Percentiles rank a stretch among this genome's conserved stretches.
Evolutionary conservation across 1,140 invertebrate genomes (phyloP).

Genomic region (Meteorus sp.): DNA sequence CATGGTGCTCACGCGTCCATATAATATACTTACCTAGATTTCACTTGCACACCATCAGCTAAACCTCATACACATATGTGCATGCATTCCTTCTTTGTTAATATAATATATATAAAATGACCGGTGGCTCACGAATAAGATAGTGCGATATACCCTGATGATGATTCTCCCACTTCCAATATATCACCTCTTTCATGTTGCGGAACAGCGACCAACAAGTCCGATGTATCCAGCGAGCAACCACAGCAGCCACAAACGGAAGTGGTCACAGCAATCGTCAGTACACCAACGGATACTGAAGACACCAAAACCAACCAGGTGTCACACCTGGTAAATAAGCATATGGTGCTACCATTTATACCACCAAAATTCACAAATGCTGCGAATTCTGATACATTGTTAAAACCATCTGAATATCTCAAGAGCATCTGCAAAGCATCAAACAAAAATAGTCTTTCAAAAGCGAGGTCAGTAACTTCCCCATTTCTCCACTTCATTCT

Average conservation of each 20-base stretch:
- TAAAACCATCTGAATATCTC: conserved; percentile 90
- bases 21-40: conserved; percentile 62
- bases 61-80: conserved; percentile 3
- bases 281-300: conserved; percentile 46
- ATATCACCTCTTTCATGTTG: conserved; percentile 32
- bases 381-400: conserved; percentile 74
- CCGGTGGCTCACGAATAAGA: conserved; percentile 2
- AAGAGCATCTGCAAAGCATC: conserved; percentile 71
- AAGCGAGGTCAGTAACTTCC: conserved; percentile 48
- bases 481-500: neutral
- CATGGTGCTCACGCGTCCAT: conserved; percentile 54
- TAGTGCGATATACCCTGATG: neutral
- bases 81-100: conserved; percentile 16
- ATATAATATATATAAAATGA: conserved; percentile 24
- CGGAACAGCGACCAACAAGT: conserved; percentile 57
- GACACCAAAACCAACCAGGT: conserved; percentile 50
- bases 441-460: conserved; percentile 47
- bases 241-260: conserved; percentile 46
- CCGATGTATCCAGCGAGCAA: conserved; percentile 47
- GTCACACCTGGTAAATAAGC: conserved; percentile 74
- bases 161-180: conserved; percentile 6
- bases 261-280: conserved; percentile 28
- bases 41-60: conserved; percentile 44
- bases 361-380: conserved; percentile 81
- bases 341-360: conserved; percentile 82